phyloP scores from a whole-genome alignment of 2,113 vertebrate species.

The Malurus alboscapulatus region DNA sequence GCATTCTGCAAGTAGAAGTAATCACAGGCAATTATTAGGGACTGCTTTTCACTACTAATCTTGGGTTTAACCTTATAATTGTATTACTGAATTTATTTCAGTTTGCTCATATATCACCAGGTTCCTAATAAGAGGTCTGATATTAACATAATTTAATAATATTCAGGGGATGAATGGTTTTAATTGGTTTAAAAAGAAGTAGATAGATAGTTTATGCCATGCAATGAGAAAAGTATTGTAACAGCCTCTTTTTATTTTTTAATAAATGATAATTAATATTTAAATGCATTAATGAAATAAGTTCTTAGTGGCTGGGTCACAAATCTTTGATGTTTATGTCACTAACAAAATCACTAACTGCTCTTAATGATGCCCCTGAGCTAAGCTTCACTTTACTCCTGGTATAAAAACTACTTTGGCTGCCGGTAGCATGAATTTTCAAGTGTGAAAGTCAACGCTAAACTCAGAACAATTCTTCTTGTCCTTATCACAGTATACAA shows the following conservation, averaged over 20 bases:
- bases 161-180: slow-evolving; percentile 33
- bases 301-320: not conserved
- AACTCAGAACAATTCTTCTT: not conserved
- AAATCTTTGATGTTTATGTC: slow-evolving; percentile 23
- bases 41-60: slow-evolving; percentile 56
- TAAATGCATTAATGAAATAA: slow-evolving; percentile 38
- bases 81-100: slow-evolving; percentile 45
- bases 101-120: slow-evolving; percentile 16
- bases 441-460: not conserved
- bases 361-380: slow-evolving; percentile 10
- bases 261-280: slow-evolving; percentile 59
- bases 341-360: slow-evolving; percentile 31
- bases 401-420: not conserved
- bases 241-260: slow-evolving; percentile 19
- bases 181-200: slow-evolving; percentile 44
- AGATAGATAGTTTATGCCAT: not conserved
- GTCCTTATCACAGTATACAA: not conserved
- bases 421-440: not conserved
- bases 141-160: slow-evolving; percentile 60
- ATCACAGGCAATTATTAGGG: slow-evolving; percentile 62
- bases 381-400: slow-evolving; percentile 25
- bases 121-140: slow-evolving; percentile 38
- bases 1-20: slow-evolving; percentile 53
- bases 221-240: not conserved
- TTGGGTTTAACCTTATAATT: slow-evolving; percentile 54